phyloP scores from a whole-genome alignment of 2,797 vertebrate species.

The Rhinichthys osculus region DNA sequence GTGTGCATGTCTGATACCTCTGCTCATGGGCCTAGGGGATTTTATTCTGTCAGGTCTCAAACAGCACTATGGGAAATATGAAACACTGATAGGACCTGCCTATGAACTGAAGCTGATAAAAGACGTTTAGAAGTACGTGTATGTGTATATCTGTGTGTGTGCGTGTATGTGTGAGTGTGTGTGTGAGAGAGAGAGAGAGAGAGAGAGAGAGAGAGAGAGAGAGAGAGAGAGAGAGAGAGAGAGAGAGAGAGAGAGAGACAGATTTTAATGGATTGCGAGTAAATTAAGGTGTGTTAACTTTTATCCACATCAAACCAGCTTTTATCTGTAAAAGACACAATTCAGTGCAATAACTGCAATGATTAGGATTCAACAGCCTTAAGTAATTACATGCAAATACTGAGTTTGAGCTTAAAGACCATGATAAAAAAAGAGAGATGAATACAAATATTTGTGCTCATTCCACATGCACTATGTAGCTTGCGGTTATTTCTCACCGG shows the following conservation, averaged over 20 bases:
- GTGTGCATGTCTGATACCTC: slow-evolving; percentile 23
- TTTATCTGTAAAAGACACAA: slow-evolving; percentile 2
- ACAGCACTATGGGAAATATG: slow-evolving; percentile 39
- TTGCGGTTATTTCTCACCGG: neutral
- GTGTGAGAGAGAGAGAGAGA: neutral
- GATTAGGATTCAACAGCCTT: neutral
- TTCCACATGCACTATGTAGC: slow-evolving; percentile 1
- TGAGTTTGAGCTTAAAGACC: neutral
- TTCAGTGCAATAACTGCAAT: neutral
- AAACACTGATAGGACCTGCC: slow-evolving; percentile 16
- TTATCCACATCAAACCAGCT: slow-evolving; percentile 18
- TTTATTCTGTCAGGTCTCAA: slow-evolving; percentile 38
- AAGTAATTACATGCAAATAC: slow-evolving; percentile 12
- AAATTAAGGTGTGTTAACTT: slow-evolving; percentile 1
- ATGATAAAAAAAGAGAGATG: neutral
- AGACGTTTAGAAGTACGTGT: neutral
- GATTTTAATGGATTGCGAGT: neutral
- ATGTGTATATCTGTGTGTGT: neutral
- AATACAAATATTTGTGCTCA: neutral
- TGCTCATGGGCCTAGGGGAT: neutral
- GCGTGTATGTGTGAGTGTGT: neutral
- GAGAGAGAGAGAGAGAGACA: neutral
- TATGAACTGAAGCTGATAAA: slow-evolving; percentile 19
- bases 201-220: neutral
- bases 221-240: neutral